A percentile compares a stretch with the other conserved stretches of the same genome.
phyloP scores from a whole-genome alignment of 30 jellyfish, hydroid and myxozoan genomes.

The Rhopilema esculentum region DNA sequence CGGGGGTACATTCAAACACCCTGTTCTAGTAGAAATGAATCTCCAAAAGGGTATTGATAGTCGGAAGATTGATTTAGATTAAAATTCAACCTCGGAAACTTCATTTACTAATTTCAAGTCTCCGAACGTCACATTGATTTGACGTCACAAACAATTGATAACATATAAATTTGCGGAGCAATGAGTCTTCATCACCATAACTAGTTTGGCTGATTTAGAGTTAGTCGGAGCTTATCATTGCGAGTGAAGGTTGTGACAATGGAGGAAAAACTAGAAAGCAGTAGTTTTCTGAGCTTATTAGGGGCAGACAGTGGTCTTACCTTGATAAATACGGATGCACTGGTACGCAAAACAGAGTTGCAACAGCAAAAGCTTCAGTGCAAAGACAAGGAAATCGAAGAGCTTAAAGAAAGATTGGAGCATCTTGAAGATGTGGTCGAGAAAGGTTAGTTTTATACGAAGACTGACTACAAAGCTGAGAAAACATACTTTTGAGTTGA shows the following conservation, averaged over 20 bases:
- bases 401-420: neutral
- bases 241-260: neutral
- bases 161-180: neutral
- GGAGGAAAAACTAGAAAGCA: neutral
- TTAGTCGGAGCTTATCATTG: neutral
- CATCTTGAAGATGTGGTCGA: neutral
- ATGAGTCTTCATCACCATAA: neutral
- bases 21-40: too few species aligned
- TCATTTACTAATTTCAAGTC: too few species aligned
- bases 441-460: neutral
- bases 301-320: constrained; percentile 41
- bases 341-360: constrained; percentile 13
- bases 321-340: constrained; percentile 28
- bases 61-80: too few species aligned
- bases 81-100: too few species aligned
- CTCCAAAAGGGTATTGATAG: too few species aligned
- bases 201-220: neutral
- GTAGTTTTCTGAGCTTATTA: constrained; percentile 7
- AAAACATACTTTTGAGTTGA: too few species aligned
- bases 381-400: neutral
- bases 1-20: too few species aligned
- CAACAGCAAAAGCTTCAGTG: neutral
- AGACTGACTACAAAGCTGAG: too few species aligned
- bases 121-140: too few species aligned
- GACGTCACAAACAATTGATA: neutral